Conservation (phyloP, 2,113 vertebrate species). For the Dinomys branickii region DNA sequence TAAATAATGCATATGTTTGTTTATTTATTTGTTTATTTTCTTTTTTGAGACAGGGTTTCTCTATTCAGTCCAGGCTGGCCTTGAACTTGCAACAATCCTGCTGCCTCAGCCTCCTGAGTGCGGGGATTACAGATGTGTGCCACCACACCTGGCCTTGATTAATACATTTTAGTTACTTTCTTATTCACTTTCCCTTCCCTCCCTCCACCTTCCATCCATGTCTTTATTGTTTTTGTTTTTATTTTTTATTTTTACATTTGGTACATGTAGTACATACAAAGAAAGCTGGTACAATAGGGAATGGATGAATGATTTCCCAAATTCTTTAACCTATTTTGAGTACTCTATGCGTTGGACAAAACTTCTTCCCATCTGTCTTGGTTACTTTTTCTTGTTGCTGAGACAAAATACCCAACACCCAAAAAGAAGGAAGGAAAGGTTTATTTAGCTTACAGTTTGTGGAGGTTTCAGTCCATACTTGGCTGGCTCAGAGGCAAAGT, state of each 20-base stretch:
- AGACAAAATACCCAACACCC: no score
- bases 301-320: constrained; percentile 1
- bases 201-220: neutral
- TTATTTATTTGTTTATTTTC: neutral
- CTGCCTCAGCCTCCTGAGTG: neutral
- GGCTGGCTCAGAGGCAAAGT: no score
- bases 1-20: neutral
- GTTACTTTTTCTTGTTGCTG: no score
- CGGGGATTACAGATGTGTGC: neutral
- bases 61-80: neutral
- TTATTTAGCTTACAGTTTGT: no score
- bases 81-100: neutral
- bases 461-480: no score
- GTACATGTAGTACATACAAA: neutral
- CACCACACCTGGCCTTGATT: neutral
- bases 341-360: neutral
- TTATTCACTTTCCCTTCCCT: neutral
- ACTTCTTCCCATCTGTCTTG: neutral
- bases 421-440: no score
- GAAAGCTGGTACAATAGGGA: neutral
- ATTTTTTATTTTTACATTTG: neutral
- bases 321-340: constrained; percentile 28
- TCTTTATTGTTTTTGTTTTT: neutral
- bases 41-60: neutral
- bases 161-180: neutral